phyloP scores from a whole-genome alignment of 2,888 invertebrate genomes.

The Lasioglossum pauxillum region DNA sequence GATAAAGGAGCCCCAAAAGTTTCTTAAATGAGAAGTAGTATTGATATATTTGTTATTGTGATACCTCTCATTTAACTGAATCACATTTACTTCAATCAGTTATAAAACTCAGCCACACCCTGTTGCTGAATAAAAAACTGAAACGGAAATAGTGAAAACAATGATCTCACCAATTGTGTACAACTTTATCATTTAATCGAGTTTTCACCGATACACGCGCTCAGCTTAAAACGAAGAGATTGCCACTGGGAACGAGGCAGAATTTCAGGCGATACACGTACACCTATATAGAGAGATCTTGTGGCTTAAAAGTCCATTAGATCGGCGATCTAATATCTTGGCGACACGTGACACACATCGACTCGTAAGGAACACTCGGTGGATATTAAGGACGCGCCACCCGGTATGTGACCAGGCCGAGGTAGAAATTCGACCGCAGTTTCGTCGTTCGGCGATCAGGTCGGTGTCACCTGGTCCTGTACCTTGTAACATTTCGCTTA shows the following conservation, averaged over 20 bases:
- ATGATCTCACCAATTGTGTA: background rate
- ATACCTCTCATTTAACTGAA: background rate
- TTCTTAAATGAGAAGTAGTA: no score
- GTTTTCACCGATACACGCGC: background rate
- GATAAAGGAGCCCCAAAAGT: no score
- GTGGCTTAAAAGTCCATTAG: conserved; percentile 77
- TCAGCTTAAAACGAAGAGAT: background rate
- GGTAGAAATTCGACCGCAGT: conserved; percentile 59
- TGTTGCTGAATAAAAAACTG: background rate
- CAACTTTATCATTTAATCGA: background rate
- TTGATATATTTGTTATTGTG: no score
- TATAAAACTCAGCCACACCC: no score
- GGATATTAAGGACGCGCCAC: conserved; percentile 74
- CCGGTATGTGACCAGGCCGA: conserved; percentile 60
- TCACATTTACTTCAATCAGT: background rate
- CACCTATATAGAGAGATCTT: conserved; percentile 66
- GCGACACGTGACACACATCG: conserved; percentile 74
- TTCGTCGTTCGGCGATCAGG: conserved; percentile 60
- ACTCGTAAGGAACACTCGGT: conserved; percentile 78
- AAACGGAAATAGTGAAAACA: background rate
- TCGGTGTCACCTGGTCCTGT: conserved; percentile 40
- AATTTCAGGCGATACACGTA: conserved; percentile 43
- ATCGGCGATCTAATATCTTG: conserved; percentile 72
- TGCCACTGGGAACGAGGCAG: conserved; percentile 6
- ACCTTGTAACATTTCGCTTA: conserved; percentile 13